Base-by-base conservation (phyloP, 64 coral and sea anemone genomes). In the Pocillopora damicornis region DNA sequence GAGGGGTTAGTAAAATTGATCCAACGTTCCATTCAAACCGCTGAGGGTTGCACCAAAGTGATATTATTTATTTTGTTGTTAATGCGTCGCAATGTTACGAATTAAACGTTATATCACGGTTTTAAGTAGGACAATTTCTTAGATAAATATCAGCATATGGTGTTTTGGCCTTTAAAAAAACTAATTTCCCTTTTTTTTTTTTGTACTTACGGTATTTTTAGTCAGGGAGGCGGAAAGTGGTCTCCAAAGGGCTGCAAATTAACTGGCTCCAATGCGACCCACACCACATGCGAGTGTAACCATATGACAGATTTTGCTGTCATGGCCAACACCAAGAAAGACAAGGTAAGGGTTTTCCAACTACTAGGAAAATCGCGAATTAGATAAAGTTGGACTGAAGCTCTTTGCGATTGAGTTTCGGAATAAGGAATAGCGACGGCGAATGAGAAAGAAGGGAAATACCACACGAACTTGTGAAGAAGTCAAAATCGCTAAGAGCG, bases 271-370 rank as follows among this genome's bases (percentile, higher is more conserved):
- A 94, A 94, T 42, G 75, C 74, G 3, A 87, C 93, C 23, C 88
- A 94, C 67, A 94, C 93, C 5, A 90, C 69, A 14, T 94, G 93
- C 35, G 89, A 86, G 60, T 94, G 93, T 81, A 82, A 82, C 42
- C 93, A 94, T 38, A 94, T 94, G 93, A 94, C 88, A 15, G 90
- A 83, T 13, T 94, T 94, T 64, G 81, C 88, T 36, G 58, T 89
- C 15, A 22, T 94, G 51, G 93, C 88, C 10, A 37, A 94, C 58
- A 94, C 83, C 63, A 86, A 65, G 17, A 75, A 94, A 77, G 75
- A 34, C 4, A 94, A 90, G 81, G 93, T 94, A 88, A 59, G 37
- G 42, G 35, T 25, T 87, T 22, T 75, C 22, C 13, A 34, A 36
- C 23, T 11, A 60, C 14, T 6, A 79, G 37, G 35, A 45, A 42